Conservation (phyloP, 2,888 invertebrate genomes). For the Trichacis sp. region DNA sequence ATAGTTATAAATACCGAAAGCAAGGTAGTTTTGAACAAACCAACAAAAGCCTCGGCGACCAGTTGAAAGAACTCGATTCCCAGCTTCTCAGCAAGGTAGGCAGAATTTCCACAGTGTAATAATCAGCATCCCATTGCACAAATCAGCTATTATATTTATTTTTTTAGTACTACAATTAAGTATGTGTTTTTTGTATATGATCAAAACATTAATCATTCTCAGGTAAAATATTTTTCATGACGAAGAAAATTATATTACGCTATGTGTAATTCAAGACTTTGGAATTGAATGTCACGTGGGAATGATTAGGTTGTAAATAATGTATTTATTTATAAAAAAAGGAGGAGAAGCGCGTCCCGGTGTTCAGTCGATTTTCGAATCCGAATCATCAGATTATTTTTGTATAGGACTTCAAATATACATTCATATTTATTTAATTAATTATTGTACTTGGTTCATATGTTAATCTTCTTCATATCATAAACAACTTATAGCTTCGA, state of each 20-base stretch:
- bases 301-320: not conserved
- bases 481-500: constrained; percentile 48
- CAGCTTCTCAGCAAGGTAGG: constrained; percentile 76
- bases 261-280: too few species aligned
- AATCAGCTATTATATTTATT: too few species aligned
- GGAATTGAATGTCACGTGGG: too few species aligned
- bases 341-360: constrained; percentile 31
- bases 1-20: constrained; percentile 71
- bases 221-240: too few species aligned
- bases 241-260: too few species aligned
- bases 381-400: too few species aligned
- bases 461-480: constrained; percentile 28
- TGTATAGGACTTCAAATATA: too few species aligned
- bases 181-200: too few species aligned
- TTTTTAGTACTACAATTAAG: too few species aligned
- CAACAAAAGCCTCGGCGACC: constrained; percentile 82
- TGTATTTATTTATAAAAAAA: constrained; percentile 12
- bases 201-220: too few species aligned
- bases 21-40: constrained; percentile 79
- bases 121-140: constrained; percentile 9
- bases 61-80: constrained; percentile 85
- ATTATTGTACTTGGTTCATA: constrained; percentile 13
- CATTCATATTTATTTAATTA: too few species aligned
- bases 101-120: constrained; percentile 58
- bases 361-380: constrained; percentile 12